Percentiles rank a stretch among this genome's conserved stretches.
These are phyloP conservation scores for Orgyia antiqua DNA, from an alignment of 2,888 invertebrate species.

Conservation along the genomic window DNA sequence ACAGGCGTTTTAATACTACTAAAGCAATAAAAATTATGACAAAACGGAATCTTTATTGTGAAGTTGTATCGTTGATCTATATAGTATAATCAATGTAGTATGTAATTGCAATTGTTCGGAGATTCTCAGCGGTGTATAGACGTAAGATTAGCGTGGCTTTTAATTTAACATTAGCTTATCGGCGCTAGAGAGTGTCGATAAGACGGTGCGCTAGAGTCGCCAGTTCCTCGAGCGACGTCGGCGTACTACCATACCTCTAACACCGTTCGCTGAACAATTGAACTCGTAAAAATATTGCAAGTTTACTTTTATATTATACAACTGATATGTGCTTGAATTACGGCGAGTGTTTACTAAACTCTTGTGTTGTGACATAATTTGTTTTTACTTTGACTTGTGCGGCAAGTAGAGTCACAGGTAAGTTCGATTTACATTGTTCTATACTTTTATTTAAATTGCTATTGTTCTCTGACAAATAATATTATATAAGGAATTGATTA, in stretches of 20 bases:
- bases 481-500: no score
- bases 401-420: slow-evolving; percentile 11
- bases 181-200: slow-evolving; percentile 59
- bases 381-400: slow-evolving; percentile 46
- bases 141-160: slow-evolving; percentile 12
- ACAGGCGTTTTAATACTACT: no score
- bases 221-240: slow-evolving; percentile 58
- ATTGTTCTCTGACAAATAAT: no score
- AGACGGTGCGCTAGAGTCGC: slow-evolving; percentile 44
- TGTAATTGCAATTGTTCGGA: neutral
- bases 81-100: no score
- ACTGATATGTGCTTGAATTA: slow-evolving; percentile 49
- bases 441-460: no score
- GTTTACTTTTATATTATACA: slow-evolving; percentile 45
- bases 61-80: no score
- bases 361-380: slow-evolving; percentile 48
- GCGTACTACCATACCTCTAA: slow-evolving; percentile 36
- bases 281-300: slow-evolving; percentile 34
- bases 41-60: no score
- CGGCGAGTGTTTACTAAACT: slow-evolving; percentile 57
- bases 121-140: slow-evolving; percentile 1
- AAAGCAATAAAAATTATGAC: no score
- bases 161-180: slow-evolving; percentile 56
- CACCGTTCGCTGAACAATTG: slow-evolving; percentile 19
- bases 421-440: neutral